Conservation (phyloP, 2,888 invertebrate genomes). For the Habroteleia sp. region DNA sequence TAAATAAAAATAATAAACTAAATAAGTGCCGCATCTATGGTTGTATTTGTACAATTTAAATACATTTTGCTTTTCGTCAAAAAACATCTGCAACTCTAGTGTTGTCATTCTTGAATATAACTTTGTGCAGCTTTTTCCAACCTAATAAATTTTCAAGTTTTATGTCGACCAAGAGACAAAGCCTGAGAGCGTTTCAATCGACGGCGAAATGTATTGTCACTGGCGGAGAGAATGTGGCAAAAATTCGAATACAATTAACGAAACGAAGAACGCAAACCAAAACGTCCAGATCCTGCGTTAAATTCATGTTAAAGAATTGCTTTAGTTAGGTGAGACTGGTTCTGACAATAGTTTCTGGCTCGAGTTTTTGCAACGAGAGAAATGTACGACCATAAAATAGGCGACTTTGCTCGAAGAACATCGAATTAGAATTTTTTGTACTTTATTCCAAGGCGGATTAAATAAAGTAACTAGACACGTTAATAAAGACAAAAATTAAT, state of each 20-base stretch:
- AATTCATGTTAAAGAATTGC: conserved; percentile 12
- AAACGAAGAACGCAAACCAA: conserved; percentile 22
- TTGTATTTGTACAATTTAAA: too few relatives aligned
- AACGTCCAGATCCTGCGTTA: conserved; percentile 2
- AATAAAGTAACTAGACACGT: too few relatives aligned
- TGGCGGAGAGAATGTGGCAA: conserved; percentile 23
- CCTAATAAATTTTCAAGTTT: conserved; percentile 42
- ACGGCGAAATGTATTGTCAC: conserved; percentile 34
- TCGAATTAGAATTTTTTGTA: too few relatives aligned
- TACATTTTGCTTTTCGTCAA: too few relatives aligned
- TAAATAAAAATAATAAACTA: too few relatives aligned
- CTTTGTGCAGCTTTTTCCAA: conserved; percentile 40
- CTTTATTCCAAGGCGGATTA: too few relatives aligned
- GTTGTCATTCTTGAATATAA: conserved; percentile 11
- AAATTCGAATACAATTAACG: conserved; percentile 30
- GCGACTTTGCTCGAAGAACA: too few relatives aligned
- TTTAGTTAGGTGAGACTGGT: conserved; percentile 12
- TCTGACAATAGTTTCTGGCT: too few relatives aligned
- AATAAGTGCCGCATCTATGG: too few relatives aligned
- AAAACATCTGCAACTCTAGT: neutral
- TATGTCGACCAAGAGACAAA: conserved; percentile 18
- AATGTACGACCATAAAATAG: too few relatives aligned
- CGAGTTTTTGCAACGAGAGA: too few relatives aligned
- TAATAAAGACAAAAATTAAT: too few relatives aligned
- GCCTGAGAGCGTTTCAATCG: conserved; percentile 12